Percentiles rank a stretch among this genome's conserved stretches.
Conservation (phyloP, 2,888 invertebrate species). For the Lithophane leautieri region DNA sequence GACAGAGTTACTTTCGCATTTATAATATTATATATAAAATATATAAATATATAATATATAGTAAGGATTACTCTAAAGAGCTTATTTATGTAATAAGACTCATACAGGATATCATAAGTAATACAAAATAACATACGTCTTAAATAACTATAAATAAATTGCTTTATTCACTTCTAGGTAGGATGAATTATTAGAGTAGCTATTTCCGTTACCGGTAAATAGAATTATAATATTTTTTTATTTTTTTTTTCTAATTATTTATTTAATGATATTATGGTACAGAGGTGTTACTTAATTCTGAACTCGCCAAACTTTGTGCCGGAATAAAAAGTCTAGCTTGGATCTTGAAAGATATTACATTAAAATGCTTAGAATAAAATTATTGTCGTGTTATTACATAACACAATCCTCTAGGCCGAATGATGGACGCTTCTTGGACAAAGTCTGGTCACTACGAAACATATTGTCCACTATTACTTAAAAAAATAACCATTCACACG, state of each 20-base stretch:
- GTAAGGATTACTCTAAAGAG: slow-evolving; percentile 5
- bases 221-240: slow-evolving; percentile 32
- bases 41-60: no score
- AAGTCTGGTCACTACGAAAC: slow-evolving; percentile 80
- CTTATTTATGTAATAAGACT: slow-evolving; percentile 29
- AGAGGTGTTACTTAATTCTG: no score
- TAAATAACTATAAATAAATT: slow-evolving; percentile 35
- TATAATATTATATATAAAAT: no score
- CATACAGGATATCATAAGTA: slow-evolving; percentile 23
- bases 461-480: slow-evolving; percentile 77
- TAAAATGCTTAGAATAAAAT: slow-evolving; percentile 7
- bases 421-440: slow-evolving; percentile 80
- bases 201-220: slow-evolving; percentile 31
- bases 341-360: slow-evolving; percentile 2
- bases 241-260: no score
- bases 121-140: slow-evolving; percentile 33
- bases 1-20: no score
- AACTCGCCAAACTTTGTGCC: slow-evolving; percentile 6
- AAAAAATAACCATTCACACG: slow-evolving; percentile 76
- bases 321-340: slow-evolving; percentile 23
- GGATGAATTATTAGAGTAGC: slow-evolving; percentile 40
- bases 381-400: slow-evolving; percentile 63
- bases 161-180: slow-evolving; percentile 30
- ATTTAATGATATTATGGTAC: no score
- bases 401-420: slow-evolving; percentile 67